Percentiles rank a stretch among this genome's conserved stretches.
Evolutionary conservation across 2,888 invertebrate species (phyloP).

Genomic region (Auanema freiburgensis): DNA sequence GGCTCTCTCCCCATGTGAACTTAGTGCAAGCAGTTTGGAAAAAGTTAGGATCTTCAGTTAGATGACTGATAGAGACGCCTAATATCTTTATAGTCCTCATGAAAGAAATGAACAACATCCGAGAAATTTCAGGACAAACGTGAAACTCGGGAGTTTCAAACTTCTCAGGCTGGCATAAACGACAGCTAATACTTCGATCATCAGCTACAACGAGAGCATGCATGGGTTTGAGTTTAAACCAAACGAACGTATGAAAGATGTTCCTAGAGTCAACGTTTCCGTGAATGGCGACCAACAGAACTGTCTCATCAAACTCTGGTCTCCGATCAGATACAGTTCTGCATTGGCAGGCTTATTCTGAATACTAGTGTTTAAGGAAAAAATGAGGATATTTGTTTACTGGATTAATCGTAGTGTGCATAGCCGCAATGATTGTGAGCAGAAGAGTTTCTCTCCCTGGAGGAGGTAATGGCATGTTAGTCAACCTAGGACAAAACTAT

Average conservation of each 20-base stretch:
- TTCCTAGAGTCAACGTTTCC: constrained; percentile 24
- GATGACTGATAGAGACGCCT: constrained; percentile 15
- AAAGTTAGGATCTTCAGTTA: too few relatives aligned
- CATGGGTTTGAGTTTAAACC: neutral
- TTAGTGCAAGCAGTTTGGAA: neutral
- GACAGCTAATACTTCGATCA: constrained; percentile 14
- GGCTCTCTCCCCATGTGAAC: neutral
- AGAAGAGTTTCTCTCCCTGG: constrained; percentile 15
- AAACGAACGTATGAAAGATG: constrained; percentile 10
- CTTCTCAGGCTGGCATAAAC: constrained; percentile 9
- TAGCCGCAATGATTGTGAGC: constrained; percentile 10
- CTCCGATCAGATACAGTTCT: constrained; percentile 33
- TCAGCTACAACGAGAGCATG: neutral
- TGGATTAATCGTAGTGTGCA: neutral
- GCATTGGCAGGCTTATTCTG: neutral
- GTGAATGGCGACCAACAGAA: constrained; percentile 32
- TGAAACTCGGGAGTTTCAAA: constrained; percentile 25
- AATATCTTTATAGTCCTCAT: constrained; percentile 40
- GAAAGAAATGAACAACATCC: constrained; percentile 36
- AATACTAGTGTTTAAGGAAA: neutral
- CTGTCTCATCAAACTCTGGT: constrained; percentile 37
- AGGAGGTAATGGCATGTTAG: constrained; percentile 4
- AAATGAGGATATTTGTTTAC: too few relatives aligned
- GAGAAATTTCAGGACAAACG: constrained; percentile 46
- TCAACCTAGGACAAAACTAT: constrained; percentile 5